A percentile compares a stretch with the other conserved stretches of the same genome.
These are phyloP conservation scores for Parus major DNA, from an alignment of 2,113 vertebrate genomes.

Conservation along the genomic window DNA sequence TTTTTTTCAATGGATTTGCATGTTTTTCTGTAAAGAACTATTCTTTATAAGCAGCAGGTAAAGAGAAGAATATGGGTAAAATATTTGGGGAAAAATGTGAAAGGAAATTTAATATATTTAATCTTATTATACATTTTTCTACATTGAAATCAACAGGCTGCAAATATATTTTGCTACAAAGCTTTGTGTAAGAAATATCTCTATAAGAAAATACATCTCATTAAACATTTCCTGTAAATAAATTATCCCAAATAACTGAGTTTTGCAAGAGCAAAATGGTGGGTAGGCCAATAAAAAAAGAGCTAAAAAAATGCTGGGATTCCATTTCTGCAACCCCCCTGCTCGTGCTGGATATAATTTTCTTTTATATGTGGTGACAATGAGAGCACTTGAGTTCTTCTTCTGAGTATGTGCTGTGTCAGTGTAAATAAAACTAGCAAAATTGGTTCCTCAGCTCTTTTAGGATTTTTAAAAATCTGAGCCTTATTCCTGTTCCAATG, in stretches of 20 bases:
- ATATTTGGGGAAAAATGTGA: conserved; percentile 10
- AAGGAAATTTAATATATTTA: conserved; percentile 79
- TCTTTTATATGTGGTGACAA: not conserved
- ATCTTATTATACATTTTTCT: conserved; percentile 82
- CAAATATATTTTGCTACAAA: conserved; percentile 82
- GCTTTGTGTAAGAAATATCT: conserved; percentile 83
- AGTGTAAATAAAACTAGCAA: not conserved
- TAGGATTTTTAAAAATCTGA: conserved; percentile 1
- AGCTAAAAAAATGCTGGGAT: not conserved
- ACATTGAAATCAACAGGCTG: conserved; percentile 77
- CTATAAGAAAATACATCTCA: conserved; percentile 85
- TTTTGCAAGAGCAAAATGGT: conserved; percentile 45
- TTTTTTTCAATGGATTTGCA: not conserved
- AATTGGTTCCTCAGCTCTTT: not conserved
- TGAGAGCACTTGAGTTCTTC: not conserved
- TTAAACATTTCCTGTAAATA: conserved; percentile 84
- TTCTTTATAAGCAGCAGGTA: conserved; percentile 37
- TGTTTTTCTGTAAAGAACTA: not conserved
- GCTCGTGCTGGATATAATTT: not conserved
- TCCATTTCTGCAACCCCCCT: not conserved
- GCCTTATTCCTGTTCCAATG: not conserved
- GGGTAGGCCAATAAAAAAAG: not conserved
- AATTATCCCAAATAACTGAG: conserved; percentile 77
- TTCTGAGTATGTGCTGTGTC: not conserved
- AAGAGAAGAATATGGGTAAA: conserved; percentile 27